Conservation (phyloP, 2,888 invertebrate genomes). For the Allolobophora icterica region DNA sequence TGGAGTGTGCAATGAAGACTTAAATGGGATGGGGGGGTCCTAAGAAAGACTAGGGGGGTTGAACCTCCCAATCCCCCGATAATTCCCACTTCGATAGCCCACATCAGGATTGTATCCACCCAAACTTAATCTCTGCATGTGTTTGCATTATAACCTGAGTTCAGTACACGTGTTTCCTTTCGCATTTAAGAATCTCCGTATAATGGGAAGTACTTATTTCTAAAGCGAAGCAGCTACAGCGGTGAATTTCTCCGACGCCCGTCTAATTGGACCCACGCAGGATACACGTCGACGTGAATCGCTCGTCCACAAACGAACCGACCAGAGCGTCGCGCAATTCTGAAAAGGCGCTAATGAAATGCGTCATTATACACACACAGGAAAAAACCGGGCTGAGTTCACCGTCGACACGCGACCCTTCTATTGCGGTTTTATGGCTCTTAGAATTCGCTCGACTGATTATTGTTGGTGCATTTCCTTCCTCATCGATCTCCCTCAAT, state of each 20-base stretch:
- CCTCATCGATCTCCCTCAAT: slow-evolving; percentile 4
- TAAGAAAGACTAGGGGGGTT: too few relatives aligned
- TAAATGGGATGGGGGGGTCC: too few relatives aligned
- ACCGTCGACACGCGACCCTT: not conserved
- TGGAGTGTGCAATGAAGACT: too few relatives aligned
- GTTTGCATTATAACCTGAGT: not conserved
- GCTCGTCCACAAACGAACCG: not conserved
- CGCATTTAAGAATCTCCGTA: not conserved
- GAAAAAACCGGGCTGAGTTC: not conserved
- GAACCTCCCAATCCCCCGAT: too few relatives aligned
- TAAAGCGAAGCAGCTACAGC: too few relatives aligned
- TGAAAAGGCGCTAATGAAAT: not conserved
- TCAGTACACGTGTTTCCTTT: not conserved
- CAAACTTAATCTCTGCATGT: not conserved
- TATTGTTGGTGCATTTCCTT: slow-evolving; percentile 11
- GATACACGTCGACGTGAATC: not conserved
- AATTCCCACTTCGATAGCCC: too few relatives aligned
- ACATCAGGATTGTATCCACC: not conserved
- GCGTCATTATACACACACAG: not conserved
- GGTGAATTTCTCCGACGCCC: not conserved
- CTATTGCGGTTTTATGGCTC: not conserved
- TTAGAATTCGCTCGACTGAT: not conserved
- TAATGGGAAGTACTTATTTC: not conserved
- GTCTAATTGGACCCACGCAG: not conserved
- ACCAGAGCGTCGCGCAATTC: not conserved